Base-by-base conservation (phyloP, 2,888 invertebrate genomes). In the Rotaria macrura region DNA sequence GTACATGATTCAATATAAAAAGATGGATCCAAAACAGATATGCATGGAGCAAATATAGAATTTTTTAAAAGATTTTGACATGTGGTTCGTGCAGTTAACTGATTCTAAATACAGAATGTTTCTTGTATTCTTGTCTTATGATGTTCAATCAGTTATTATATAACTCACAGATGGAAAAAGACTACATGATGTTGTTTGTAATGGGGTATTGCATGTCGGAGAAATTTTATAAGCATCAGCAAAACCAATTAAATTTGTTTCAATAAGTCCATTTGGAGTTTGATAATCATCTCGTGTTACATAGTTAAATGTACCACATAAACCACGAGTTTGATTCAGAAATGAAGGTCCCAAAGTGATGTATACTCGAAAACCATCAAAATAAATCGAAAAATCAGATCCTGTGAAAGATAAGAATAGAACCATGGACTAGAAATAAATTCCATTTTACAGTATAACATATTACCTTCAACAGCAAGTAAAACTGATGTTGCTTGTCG, bases 201-300 rank as follows among this genome's bases (percentile, higher is more conserved):
- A 47, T 17, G 84, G 84, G 40, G 84, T 84, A 25, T 57, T 25
- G 29, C 85, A 85, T 17, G 38, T 29, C 38, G 17, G 25, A 74
- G 84, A 84, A 54, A 40, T 38, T 74, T 86, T 86, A 52, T 86
- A 86, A 6, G 86, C 49, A 34, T 84, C 47, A 57, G 65, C 84
- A 52, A 96, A 96, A 0, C 94, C 93, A 29, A 93, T 92, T 0
- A 93, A 93, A 0, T 94, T 93, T 87, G 94, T 94, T 89, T 96
- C 96, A 0, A 95, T 91, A 89, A 96, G 95, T 10, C 89, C 87
- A 87, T 88, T 87, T 86, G 87, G 87, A 93, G 94, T 87, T 93
- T 92, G 88, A 94, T 94, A 89, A 87, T 90, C 90, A 87, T 89
- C 89, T 86, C 88, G 88, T 86, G 89, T 89, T 86, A 89, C 89